Percentiles rank a stretch among this genome's conserved stretches.
Evolutionary conservation across 2,888 invertebrate genomes (phyloP).

Genomic region (Caradrina clavipalpis): DNA sequence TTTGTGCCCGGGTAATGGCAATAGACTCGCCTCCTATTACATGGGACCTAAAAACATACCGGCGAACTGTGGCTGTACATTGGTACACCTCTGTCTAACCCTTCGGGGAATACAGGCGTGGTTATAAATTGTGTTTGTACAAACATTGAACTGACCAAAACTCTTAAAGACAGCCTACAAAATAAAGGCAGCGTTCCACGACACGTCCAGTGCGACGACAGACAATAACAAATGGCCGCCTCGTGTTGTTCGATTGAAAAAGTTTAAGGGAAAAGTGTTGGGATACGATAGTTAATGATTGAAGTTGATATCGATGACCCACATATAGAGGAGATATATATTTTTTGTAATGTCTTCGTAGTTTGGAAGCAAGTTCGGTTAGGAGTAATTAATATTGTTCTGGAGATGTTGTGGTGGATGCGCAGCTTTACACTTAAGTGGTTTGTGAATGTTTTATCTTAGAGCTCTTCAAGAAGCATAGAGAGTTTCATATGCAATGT

Average conservation of each 20-base stretch:
- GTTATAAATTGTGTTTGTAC: too few species aligned
- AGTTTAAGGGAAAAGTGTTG: conserved; percentile 63
- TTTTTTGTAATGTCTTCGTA: conserved; percentile 33
- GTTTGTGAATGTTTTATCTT: background rate
- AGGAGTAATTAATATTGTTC: conserved; percentile 20
- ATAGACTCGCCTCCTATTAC: too few species aligned
- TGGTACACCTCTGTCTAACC: too few species aligned
- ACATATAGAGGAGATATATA: conserved; percentile 33
- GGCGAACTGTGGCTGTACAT: too few species aligned
- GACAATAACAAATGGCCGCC: conserved; percentile 62
- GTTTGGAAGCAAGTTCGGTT: conserved; percentile 13
- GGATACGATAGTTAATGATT: conserved; percentile 54
- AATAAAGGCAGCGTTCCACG: conserved; percentile 25
- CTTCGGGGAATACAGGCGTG: too few species aligned
- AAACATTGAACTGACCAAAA: background rate
- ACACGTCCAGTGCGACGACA: conserved; percentile 34
- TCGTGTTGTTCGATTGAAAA: conserved; percentile 73
- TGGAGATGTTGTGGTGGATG: background rate
- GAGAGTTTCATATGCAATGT: too few species aligned
- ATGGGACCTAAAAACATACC: too few species aligned
- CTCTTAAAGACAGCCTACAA: background rate
- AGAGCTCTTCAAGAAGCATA: background rate
- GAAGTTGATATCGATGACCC: conserved; percentile 58
- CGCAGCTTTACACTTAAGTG: background rate
- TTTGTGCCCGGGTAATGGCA: too few species aligned